A percentile compares a stretch with the other conserved stretches of the same genome.
These are phyloP conservation scores for Leucophenga varia DNA, from an alignment of 1,140 invertebrate genomes.

Conservation along the genomic window DNA sequence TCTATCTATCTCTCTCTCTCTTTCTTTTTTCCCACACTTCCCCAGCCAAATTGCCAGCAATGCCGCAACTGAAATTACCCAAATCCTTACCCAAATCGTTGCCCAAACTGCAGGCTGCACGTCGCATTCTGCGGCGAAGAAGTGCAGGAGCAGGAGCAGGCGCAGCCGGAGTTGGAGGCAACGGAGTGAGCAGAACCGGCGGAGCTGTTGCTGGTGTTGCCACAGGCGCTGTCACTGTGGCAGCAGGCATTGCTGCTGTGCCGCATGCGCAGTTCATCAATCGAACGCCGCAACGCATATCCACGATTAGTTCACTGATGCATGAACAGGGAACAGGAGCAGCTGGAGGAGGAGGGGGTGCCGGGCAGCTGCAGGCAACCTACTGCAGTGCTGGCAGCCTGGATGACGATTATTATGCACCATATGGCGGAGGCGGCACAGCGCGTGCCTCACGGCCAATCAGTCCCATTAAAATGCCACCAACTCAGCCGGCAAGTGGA, in stretches of 20 bases:
- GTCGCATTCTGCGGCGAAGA: constrained; percentile 28
- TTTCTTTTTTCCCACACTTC: not conserved
- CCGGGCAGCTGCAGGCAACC: constrained; percentile 6
- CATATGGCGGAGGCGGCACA: constrained; percentile 9
- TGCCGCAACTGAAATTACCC: constrained; percentile 43
- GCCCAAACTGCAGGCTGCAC: constrained; percentile 38
- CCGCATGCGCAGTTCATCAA: constrained; percentile 42
- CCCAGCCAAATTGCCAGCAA: constrained; percentile 30
- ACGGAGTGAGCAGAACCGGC: too few species aligned
- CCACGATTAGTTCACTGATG: constrained; percentile 48
- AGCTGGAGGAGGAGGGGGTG: not conserved
- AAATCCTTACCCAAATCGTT: constrained; percentile 38
- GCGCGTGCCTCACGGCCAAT: constrained; percentile 27
- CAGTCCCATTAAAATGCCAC: constrained; percentile 30
- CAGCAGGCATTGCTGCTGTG: constrained; percentile 2
- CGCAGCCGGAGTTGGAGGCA: not conserved
- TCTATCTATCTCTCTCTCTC: not conserved
- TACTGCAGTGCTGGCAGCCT: constrained; percentile 45
- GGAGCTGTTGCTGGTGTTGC: too few species aligned
- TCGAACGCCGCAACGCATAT: constrained; percentile 42
- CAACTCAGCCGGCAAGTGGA: not conserved
- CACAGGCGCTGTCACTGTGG: constrained; percentile 1
- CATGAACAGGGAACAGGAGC: constrained; percentile 16
- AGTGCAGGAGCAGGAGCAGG: not conserved
- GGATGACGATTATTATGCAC: constrained; percentile 42